Base-by-base conservation (phyloP, 2,797 vertebrate species). In the Poecilia picta region DNA sequence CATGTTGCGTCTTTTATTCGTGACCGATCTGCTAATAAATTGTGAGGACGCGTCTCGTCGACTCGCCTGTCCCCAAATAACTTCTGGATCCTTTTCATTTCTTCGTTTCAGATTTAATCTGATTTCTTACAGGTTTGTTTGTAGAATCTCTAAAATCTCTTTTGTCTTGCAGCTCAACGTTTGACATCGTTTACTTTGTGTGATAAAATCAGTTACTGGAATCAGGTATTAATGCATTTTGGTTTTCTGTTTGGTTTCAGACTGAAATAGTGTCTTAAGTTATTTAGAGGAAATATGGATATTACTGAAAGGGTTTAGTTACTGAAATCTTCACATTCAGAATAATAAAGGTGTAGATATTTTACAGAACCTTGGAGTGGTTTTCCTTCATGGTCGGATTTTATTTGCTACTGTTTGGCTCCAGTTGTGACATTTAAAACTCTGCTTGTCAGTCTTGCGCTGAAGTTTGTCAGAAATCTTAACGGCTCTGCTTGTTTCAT, bases 1-100 rank as follows among this genome's bases (percentile, higher is more conserved):
- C 57, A 41, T 91, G 72, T 89, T 92, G 77, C 71, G 82, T 79
- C 85, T 85, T 81, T 81, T 85, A 81, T 83, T 91, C 25, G 90
- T 95, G 93, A 94, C 91, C 93, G 93, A 93, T 92, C 91, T 93
- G 91, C 92, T 83, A 95, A 95, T 95, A 95, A 95, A 95, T 89
- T 77, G 89, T 93, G 92, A 92, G 94, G 90, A 88, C 90, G 72
- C 53, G 83, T 92, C 77, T 85, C 66, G 92, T 93, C 88, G 82
- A 68, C 85, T 93, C 92, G 89, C 88, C 86, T 53, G 82, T 91
- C 81, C 76, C 83, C 91, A 89, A 88, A 87, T 85, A 75, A 85
- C 88, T 77, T 75, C 86, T 73, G 49, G 43, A 70, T 89, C 84
- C 75, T 81, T 86, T 76, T 81, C 33, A 76, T 86, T 91, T 90